phyloP scores from a whole-genome alignment of 2,888 invertebrate genomes.

The Dermolepida albohirtum region DNA sequence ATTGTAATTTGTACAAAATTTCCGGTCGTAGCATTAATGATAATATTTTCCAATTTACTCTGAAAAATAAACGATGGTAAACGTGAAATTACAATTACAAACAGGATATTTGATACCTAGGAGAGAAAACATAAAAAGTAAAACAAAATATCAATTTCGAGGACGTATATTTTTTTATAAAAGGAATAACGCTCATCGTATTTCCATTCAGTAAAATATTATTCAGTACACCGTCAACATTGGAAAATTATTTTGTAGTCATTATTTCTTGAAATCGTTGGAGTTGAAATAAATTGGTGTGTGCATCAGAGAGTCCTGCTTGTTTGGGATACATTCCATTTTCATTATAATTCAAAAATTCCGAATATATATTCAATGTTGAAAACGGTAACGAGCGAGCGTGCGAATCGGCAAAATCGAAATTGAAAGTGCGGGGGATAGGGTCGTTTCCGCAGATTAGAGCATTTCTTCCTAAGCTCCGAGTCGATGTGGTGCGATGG shows the following conservation, averaged over 20 bases:
- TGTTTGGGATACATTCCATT: constrained; percentile 35
- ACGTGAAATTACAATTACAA: too few species aligned
- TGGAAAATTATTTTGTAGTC: constrained; percentile 19
- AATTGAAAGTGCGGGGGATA: constrained; percentile 48
- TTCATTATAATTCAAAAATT: constrained; percentile 40
- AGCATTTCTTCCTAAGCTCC: constrained; percentile 49
- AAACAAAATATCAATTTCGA: too few species aligned
- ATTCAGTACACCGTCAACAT: neutral
- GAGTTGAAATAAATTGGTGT: constrained; percentile 25
- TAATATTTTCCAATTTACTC: too few species aligned
- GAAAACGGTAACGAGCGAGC: constrained; percentile 38
- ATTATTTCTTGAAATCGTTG: constrained; percentile 33
- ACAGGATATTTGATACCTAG: too few species aligned
- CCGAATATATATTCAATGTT: constrained; percentile 39
- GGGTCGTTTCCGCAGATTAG: constrained; percentile 51
- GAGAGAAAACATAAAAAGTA: too few species aligned
- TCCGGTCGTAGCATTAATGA: too few species aligned
- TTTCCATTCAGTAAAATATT: neutral
- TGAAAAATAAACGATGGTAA: too few species aligned
- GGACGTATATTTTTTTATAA: too few species aligned
- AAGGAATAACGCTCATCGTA: too few species aligned
- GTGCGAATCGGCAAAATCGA: constrained; percentile 46
- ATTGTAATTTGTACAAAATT: too few species aligned
- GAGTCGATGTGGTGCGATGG: constrained; percentile 43
- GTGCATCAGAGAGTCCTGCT: constrained; percentile 10